These are phyloP conservation scores for Phalera bucephala DNA, from an alignment of 2,888 invertebrate species.

Conservation along the genomic window DNA sequence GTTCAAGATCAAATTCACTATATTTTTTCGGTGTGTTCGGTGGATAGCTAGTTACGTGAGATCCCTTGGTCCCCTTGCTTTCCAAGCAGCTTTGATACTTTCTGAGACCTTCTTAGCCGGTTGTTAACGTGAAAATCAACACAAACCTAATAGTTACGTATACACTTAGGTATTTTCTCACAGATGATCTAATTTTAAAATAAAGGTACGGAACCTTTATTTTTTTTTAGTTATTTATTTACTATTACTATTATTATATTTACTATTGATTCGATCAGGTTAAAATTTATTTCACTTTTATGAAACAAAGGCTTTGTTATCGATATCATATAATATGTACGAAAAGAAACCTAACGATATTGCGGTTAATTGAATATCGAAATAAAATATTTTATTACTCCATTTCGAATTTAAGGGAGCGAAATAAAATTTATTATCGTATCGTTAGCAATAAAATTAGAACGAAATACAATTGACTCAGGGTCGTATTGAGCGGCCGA, in stretches of 20 bases:
- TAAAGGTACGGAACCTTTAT: conserved; percentile 2
- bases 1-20: conserved; percentile 33
- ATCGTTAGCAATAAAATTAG: conserved; percentile 1
- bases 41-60: conserved; percentile 3
- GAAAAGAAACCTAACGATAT: conserved; percentile 6
- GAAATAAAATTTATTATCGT: conserved; percentile 2
- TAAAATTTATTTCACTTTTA: conserved; percentile 15
- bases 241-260: too few species aligned
- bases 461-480: neutral
- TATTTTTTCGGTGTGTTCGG: conserved; percentile 31
- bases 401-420: neutral
- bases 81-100: conserved; percentile 1
- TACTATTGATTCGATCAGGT: conserved; percentile 7
- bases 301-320: conserved; percentile 14
- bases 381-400: conserved; percentile 2
- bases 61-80: neutral
- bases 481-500: neutral
- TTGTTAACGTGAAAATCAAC: neutral
- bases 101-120: neutral
- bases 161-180: neutral
- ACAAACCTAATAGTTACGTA: neutral
- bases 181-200: neutral
- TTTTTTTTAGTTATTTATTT: too few species aligned
- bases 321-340: conserved; percentile 6
- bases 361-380: neutral